These are phyloP conservation scores for Pollenia angustigena DNA, from an alignment of 2,888 invertebrate species.

Conservation along the genomic window DNA sequence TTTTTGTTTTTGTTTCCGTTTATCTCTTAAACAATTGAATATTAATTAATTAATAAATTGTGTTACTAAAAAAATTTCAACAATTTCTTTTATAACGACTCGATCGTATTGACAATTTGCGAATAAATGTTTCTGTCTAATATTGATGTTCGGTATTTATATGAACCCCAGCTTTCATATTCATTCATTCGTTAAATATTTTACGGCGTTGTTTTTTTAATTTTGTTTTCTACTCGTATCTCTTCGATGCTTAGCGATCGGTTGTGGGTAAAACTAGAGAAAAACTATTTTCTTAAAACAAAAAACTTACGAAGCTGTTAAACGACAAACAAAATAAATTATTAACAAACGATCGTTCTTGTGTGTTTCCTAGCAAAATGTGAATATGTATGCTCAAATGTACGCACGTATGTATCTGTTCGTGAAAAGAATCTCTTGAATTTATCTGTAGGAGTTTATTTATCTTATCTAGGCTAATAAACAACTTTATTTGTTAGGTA, in stretches of 20 bases:
- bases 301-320: constrained; percentile 31
- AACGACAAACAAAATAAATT: constrained; percentile 47
- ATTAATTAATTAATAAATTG: constrained; percentile 33
- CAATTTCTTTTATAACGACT: constrained; percentile 70
- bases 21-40: not conserved
- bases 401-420: not conserved
- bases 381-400: not conserved
- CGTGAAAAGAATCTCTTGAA: not conserved
- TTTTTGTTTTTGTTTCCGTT: constrained; percentile 18
- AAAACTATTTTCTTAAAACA: constrained; percentile 54
- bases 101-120: constrained; percentile 79
- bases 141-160: constrained; percentile 77
- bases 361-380: constrained; percentile 30
- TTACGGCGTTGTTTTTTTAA: not conserved
- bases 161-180: constrained; percentile 72
- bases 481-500: constrained; percentile 6
- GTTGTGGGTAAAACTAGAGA: constrained; percentile 53
- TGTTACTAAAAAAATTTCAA: constrained; percentile 13
- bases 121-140: constrained; percentile 77
- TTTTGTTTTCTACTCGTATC: constrained; percentile 43
- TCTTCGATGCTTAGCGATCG: constrained; percentile 42
- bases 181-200: not conserved
- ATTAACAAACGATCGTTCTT: constrained; percentile 20
- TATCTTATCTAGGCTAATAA: constrained; percentile 26
- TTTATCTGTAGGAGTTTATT: constrained; percentile 31